Evolutionary conservation across 2,113 vertebrate genomes (phyloP).

Genomic region (Nothocercus julius): DNA sequence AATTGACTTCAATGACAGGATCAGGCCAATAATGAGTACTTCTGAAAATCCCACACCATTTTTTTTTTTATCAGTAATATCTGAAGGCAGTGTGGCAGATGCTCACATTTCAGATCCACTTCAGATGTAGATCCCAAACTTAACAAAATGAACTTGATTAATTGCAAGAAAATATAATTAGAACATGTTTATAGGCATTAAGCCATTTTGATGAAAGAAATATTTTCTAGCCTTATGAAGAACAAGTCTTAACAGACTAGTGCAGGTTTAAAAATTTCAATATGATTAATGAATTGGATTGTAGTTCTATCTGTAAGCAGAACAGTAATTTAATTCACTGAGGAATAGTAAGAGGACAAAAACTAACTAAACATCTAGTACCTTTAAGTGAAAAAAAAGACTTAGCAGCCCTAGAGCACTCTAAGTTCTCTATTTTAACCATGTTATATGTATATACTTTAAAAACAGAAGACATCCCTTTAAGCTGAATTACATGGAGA

Average conservation of each 20-base stretch:
- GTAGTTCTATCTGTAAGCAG: conserved; percentile 6
- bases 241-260: conserved; percentile 63
- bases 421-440: conserved; percentile 17
- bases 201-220: conserved; percentile 72
- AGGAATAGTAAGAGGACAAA: conserved; percentile 41
- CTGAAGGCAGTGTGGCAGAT: conserved; percentile 24
- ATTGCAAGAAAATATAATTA: conserved; percentile 70
- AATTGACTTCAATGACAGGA: neutral
- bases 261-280: conserved; percentile 46
- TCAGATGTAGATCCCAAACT: conserved; percentile 52
- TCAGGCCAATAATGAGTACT: neutral
- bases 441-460: neutral
- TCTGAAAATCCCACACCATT: neutral
- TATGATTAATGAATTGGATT: conserved; percentile 66
- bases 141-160: conserved; percentile 54
- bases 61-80: conserved; percentile 10
- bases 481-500: neutral
- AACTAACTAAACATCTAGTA: conserved; percentile 33
- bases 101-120: neutral
- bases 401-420: neutral
- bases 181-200: conserved; percentile 56
- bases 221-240: conserved; percentile 46
- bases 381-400: conserved; percentile 16
- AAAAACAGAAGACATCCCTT: neutral
- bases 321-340: conserved; percentile 63